Percentiles rank a stretch among this genome's conserved stretches.
phyloP scores from a whole-genome alignment of 2,113 vertebrate species.

The Clupea harengus region DNA sequence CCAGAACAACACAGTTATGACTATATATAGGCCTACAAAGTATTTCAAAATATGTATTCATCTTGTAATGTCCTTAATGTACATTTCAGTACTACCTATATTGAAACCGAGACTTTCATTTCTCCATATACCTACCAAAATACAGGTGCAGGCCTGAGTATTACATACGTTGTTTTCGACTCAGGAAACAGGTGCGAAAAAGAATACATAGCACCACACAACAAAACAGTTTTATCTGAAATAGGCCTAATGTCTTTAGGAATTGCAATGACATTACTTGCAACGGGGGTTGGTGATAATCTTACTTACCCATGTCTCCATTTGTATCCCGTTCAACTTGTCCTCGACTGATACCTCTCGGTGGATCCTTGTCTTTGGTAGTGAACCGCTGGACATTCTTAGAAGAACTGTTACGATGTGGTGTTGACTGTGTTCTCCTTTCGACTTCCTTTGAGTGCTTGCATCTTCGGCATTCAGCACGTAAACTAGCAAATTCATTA shows the following conservation, averaged over 20 bases:
- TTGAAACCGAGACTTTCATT: too few relatives aligned
- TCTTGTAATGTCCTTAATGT: too few relatives aligned
- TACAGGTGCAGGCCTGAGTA: too few relatives aligned
- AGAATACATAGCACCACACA: neutral
- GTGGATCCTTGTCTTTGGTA: neutral
- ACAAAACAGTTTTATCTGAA: neutral
- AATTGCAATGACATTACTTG: neutral
- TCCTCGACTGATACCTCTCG: neutral
- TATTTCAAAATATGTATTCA: neutral
- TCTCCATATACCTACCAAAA: too few relatives aligned
- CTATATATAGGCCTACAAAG: neutral
- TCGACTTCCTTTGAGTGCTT: neutral
- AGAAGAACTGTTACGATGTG: neutral
- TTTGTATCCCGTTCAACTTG: neutral
- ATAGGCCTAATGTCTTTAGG: neutral
- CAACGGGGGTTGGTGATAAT: neutral
- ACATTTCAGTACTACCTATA: too few relatives aligned
- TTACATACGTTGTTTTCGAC: too few relatives aligned
- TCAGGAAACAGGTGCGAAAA: neutral
- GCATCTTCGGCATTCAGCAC: neutral
- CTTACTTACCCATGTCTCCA: neutral
- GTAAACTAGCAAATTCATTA: slow-evolving; percentile 1
- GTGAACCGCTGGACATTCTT: neutral
- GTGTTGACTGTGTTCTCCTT: neutral
- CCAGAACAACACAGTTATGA: neutral